Conservation (phyloP, 2,113 vertebrate genomes). For the Crotalus helleri region DNA sequence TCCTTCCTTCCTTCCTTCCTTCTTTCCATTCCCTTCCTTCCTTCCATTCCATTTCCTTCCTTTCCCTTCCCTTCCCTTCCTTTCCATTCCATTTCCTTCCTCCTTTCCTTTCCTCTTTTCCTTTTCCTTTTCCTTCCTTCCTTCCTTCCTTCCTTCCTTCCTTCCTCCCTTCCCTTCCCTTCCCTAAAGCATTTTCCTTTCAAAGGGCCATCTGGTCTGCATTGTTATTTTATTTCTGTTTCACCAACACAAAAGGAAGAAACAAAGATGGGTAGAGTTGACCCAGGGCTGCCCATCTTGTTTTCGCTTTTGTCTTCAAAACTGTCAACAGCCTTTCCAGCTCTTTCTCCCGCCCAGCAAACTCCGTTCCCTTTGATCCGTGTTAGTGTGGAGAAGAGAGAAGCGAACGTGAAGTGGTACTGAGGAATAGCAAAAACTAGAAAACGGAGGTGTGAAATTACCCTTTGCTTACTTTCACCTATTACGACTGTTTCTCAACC, state of each 20-base stretch:
- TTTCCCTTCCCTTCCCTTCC: too few relatives aligned
- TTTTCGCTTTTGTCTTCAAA: background rate
- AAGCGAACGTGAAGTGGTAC: background rate
- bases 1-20: background rate
- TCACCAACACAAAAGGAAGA: background rate
- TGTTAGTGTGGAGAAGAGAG: background rate
- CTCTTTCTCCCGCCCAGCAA: background rate
- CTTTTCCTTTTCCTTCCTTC: too few relatives aligned
- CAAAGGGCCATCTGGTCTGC: background rate
- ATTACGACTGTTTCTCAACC: too few relatives aligned
- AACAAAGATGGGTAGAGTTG: background rate
- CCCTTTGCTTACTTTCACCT: background rate
- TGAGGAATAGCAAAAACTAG: background rate
- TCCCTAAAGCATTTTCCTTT: background rate
- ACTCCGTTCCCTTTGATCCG: background rate
- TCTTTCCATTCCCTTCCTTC: too few relatives aligned
- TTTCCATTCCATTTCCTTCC: too few relatives aligned
- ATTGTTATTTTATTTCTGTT: background rate
- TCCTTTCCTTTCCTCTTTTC: too few relatives aligned
- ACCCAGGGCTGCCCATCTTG: background rate
- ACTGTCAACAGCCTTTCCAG: background rate
- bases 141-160: too few relatives aligned
- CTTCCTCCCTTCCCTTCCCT: too few relatives aligned
- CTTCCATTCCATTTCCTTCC: too few relatives aligned
- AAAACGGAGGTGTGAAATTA: background rate